Conservation (phyloP, 2,113 vertebrate genomes). For the Engraulis encrasicolus region DNA sequence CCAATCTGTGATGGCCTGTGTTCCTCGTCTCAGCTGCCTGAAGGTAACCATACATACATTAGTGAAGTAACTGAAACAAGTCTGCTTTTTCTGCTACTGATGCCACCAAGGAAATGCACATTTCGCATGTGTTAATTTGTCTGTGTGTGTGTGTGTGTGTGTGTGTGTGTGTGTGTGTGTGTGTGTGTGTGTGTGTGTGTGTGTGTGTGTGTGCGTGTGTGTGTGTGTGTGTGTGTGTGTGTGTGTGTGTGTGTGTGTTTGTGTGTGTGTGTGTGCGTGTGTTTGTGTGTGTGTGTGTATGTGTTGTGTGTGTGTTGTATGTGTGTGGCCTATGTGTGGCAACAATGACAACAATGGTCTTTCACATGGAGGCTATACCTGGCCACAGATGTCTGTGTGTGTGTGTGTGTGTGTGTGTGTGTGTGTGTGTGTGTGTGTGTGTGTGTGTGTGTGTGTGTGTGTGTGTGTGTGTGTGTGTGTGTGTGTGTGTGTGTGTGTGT, state of each 20-base stretch:
- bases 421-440: neutral
- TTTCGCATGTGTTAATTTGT: no score
- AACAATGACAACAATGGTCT: no score
- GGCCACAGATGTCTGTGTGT: no score
- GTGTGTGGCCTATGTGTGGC: neutral
- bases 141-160: neutral
- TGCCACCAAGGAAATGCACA: neutral
- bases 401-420: neutral
- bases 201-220: neutral
- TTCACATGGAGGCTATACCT: no score
- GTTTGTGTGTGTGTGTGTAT: neutral
- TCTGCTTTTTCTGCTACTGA: no score
- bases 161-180: neutral
- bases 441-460: neutral
- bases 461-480: neutral
- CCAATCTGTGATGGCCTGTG: conserved; percentile 2
- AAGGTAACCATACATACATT: neutral
- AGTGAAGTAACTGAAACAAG: conserved; percentile 7
- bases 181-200: neutral
- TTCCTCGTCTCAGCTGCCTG: neutral
- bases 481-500: neutral
- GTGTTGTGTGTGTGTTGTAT: neutral
- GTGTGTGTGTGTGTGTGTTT: neutral
- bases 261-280: no score
- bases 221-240: neutral